phyloP scores from a whole-genome alignment of 2,797 vertebrate genomes.

The Synaphobranchus kaupii region DNA sequence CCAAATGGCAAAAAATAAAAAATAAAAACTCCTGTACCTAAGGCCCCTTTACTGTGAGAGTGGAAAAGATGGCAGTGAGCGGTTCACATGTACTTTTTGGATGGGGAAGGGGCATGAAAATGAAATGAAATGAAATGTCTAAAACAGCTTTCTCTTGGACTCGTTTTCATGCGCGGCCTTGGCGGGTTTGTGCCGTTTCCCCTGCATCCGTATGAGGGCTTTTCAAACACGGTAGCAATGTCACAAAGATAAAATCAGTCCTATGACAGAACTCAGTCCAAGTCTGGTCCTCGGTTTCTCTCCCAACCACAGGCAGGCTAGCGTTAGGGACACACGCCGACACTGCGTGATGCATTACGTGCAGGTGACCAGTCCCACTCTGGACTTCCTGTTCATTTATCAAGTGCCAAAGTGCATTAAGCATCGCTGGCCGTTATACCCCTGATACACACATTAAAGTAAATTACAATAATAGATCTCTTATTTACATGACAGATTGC shows the following conservation, averaged over 20 bases:
- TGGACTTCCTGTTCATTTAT: neutral
- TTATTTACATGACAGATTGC: neutral
- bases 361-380: neutral
- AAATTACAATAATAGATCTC: neutral
- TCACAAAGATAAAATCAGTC: constrained; percentile 6
- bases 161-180: neutral
- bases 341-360: constrained; percentile 6
- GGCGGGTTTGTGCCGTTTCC: constrained; percentile 19
- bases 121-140: neutral
- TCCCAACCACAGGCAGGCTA: constrained; percentile 12
- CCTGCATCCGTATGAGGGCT: neutral
- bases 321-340: neutral
- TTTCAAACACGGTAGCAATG: neutral
- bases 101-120: neutral
- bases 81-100: neutral
- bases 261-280: neutral
- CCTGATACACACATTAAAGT: neutral
- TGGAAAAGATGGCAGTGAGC: neutral
- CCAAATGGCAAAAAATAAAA: neutral
- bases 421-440: neutral
- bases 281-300: neutral
- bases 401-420: neutral
- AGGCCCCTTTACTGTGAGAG: neutral
- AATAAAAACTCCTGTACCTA: neutral
- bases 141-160: constrained; percentile 3